Base-by-base conservation (phyloP, 2,113 vertebrate species). In the Notothenia coriiceps region DNA sequence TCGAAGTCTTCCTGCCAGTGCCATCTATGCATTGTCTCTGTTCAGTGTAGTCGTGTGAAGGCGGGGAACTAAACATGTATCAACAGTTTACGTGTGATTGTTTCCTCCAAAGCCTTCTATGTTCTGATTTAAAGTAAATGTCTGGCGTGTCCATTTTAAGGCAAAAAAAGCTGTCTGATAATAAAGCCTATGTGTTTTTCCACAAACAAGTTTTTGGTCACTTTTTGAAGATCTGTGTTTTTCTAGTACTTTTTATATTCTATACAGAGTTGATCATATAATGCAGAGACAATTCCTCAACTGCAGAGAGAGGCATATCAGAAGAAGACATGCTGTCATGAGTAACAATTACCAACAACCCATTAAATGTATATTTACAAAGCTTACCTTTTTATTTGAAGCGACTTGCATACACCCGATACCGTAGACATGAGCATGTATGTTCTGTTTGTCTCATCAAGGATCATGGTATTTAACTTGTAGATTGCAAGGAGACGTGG, bases 21-120 rank as follows among this genome's bases (percentile, higher is more conserved):
- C 84, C 87, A 81, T 86, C 88, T 92, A 92, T 91, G 88, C 90
- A 90, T 90, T 1, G 10, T 80, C 43, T 70, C 70, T 77, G 60
- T 87, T 46, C 22, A 43, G 61, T 66, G 2, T 67, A 52, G 17
- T 40, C 17, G 29, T 87, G 57, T 70, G 51, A 60, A 29, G 63
- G 49, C 57, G 68, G n/a, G 0, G 33, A 69, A 61, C 76, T 13
- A 46, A 84, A 66, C 80, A 74, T 83, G 81, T 78, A 77, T 86
- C 62, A 73, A 71, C 52, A 47, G 61, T 73, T 66, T 74, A 64
- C 50, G 52, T 35, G 50, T 77, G 83, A 66, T 64, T 71, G 75
- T 76, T n/a, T 82, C 52, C 51, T 73, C 60, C 57, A 33, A 60
- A 54, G 78, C 62, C 74, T 80, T 86, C 71, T 54, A 63, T 80